These are phyloP conservation scores for Rhodeus uyekii DNA, from an alignment of 2,797 vertebrate species.

Conservation along the genomic window DNA sequence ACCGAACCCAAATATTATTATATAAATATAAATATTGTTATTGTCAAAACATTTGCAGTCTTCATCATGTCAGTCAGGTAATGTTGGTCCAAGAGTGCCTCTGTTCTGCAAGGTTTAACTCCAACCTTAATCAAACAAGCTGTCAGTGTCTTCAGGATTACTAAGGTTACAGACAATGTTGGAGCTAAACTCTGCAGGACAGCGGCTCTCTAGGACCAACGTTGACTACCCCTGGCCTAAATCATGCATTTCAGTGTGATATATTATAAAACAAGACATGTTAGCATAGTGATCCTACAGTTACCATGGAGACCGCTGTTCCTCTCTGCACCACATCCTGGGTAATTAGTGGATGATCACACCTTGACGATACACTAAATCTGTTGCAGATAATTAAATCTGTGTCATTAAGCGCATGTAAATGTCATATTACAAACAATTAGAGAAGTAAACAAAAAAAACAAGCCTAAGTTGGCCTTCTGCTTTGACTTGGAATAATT, in stretches of 20 bases:
- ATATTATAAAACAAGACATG: conserved; percentile 16
- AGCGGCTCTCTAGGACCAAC: no score
- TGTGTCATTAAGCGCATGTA: neutral
- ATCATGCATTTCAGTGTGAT: conserved; percentile 7
- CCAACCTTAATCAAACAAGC: no score
- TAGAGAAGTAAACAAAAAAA: conserved; percentile 6
- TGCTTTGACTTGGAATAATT: neutral
- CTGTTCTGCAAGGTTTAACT: no score
- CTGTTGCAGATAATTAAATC: conserved; percentile 16
- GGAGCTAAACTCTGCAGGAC: no score
- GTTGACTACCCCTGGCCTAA: neutral
- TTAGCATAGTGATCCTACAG: neutral
- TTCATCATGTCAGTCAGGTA: no score
- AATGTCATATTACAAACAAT: conserved; percentile 32
- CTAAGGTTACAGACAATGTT: no score
- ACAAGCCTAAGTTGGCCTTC: neutral
- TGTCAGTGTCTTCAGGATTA: no score
- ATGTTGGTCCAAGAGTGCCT: no score
- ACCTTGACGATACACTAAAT: conserved; percentile 8
- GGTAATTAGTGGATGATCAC: conserved; percentile 25
- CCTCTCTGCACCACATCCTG: neutral
- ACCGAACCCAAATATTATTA: no score
- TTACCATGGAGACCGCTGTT: conserved; percentile 35
- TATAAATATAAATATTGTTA: no score
- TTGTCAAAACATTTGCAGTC: no score